These are phyloP conservation scores for Ciconia stormi DNA, from an alignment of 2,113 vertebrate genomes.

Conservation along the genomic window DNA sequence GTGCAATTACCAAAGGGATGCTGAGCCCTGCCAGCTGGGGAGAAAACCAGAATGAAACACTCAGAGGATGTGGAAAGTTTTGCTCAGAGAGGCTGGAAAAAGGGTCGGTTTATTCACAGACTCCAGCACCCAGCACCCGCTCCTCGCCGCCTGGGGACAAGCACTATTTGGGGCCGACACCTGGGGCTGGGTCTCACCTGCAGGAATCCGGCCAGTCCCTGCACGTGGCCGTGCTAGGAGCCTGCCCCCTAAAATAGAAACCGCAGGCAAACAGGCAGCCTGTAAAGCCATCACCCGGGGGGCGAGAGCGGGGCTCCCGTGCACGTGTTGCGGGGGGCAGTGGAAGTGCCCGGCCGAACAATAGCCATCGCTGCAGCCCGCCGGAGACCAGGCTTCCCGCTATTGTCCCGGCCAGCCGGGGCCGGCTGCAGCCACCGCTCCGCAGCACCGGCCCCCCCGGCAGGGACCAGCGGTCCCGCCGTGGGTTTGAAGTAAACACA, in stretches of 20 bases:
- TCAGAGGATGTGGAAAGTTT: neutral
- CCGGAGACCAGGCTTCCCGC: slow-evolving; percentile 58
- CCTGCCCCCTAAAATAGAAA: neutral
- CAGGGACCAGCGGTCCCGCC: neutral
- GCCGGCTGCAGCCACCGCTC: neutral
- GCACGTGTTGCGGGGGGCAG: neutral
- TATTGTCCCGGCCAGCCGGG: slow-evolving; percentile 62
- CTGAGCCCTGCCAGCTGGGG: neutral
- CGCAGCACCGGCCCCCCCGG: accelerated
- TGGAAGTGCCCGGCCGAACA: slow-evolving; percentile 26
- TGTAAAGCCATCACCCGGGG: neutral
- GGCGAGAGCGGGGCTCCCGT: neutral
- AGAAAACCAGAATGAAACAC: neutral
- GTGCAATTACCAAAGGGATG: neutral
- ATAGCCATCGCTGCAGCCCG: neutral
- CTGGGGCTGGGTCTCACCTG: neutral
- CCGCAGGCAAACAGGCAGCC: neutral
- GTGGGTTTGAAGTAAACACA: neutral
- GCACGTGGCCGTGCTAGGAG: neutral
- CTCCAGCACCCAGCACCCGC: neutral
- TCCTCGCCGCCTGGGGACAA: accelerated
- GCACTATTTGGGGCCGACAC: neutral
- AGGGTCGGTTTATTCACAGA: neutral
- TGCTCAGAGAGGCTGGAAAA: neutral
- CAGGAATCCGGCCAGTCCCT: neutral